Evolutionary conservation across 2,797 vertebrate genomes (phyloP).

Genomic region (Hypotaenidia philippensis): DNA sequence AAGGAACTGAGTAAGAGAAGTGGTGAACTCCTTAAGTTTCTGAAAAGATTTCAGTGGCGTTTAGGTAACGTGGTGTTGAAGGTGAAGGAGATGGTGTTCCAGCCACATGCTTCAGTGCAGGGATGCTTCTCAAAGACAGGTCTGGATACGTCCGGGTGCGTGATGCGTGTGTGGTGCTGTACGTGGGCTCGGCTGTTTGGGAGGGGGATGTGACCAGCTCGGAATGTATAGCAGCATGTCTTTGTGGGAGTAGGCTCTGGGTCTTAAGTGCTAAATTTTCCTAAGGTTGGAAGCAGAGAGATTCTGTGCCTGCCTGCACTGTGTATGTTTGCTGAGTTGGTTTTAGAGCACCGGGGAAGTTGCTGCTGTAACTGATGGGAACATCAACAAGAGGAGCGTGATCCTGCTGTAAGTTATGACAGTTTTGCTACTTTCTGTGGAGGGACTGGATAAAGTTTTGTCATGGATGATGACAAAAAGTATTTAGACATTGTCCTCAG

Average conservation of each 20-base stretch:
- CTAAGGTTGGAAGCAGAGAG: not conserved
- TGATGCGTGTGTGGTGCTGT: fast-evolving
- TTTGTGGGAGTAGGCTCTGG: not conserved
- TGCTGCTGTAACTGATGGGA: not conserved
- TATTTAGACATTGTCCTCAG: fast-evolving
- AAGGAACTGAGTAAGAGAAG: not conserved
- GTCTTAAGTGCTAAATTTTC: slow-evolving; percentile 32
- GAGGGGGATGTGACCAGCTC: not conserved
- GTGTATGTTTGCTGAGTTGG: fast-evolving
- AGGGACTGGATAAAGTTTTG: not conserved
- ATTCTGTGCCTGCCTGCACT: not conserved
- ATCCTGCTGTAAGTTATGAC: not conserved
- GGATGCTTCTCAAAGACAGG: not conserved
- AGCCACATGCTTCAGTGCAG: fast-evolving
- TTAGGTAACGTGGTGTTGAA: not conserved
- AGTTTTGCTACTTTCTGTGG: not conserved
- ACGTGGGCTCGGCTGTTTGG: fast-evolving
- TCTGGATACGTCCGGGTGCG: fast-evolving
- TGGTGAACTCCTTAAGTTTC: not conserved
- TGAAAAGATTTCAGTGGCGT: not conserved
- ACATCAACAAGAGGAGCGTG: not conserved
- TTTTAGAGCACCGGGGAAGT: not conserved
- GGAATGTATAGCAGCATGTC: fast-evolving
- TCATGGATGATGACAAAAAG: not conserved
- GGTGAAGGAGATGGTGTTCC: not conserved